Evolutionary conservation across 2,888 invertebrate genomes (phyloP).

Genomic region (Ornithoptera priamus): DNA sequence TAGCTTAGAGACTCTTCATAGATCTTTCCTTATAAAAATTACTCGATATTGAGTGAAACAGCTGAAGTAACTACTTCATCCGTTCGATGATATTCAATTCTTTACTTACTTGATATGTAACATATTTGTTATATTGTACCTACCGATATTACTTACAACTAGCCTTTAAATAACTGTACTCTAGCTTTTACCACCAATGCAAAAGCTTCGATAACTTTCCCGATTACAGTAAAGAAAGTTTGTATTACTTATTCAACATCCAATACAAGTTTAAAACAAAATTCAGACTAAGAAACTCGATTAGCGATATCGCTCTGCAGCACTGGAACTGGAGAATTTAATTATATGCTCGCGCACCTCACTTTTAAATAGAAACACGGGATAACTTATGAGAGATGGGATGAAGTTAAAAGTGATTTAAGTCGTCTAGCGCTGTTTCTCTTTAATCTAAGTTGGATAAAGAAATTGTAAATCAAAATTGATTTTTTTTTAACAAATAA

Average conservation of each 20-base stretch:
- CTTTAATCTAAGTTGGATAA: too few relatives aligned
- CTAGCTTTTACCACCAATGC: background rate
- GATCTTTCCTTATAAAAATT: too few relatives aligned
- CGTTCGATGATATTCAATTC: too few relatives aligned
- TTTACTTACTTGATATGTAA: too few relatives aligned
- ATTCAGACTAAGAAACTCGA: slow-evolving; percentile 44
- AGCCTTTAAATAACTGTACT: too few relatives aligned
- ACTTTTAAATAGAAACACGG: slow-evolving; percentile 29
- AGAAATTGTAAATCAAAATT: too few relatives aligned
- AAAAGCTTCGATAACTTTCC: slow-evolving; percentile 24
- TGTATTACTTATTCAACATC: slow-evolving; percentile 27
- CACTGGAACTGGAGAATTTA: slow-evolving; percentile 46
- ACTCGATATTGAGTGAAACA: too few relatives aligned
- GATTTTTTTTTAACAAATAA: too few relatives aligned
- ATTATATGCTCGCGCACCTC: slow-evolving; percentile 50
- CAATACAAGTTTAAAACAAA: slow-evolving; percentile 31
- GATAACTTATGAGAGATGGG: background rate
- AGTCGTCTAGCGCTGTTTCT: background rate
- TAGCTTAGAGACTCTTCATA: too few relatives aligned
- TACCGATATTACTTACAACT: too few relatives aligned
- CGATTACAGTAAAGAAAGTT: slow-evolving; percentile 25
- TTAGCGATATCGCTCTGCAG: slow-evolving; percentile 48
- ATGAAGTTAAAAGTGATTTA: slow-evolving; percentile 11
- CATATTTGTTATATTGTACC: too few relatives aligned
- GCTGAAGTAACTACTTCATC: too few relatives aligned